Conservation (phyloP, 2,888 invertebrate genomes). For the Xanthia icteritia region DNA sequence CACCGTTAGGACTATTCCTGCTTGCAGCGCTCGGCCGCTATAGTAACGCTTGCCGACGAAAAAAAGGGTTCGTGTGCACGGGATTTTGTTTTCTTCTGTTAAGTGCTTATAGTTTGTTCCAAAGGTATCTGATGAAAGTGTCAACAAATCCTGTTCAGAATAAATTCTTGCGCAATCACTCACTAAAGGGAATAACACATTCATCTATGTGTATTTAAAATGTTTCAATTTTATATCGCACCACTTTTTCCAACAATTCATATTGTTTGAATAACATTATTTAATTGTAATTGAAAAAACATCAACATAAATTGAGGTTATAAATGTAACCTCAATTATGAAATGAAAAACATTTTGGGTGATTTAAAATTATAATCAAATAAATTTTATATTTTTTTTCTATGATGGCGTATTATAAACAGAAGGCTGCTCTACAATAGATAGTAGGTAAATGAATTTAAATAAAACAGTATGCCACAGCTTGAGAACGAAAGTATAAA, state of each 20-base stretch:
- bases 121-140: neutral
- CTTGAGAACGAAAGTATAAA: neutral
- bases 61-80: too few relatives aligned
- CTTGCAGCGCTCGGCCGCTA: too few relatives aligned
- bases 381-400: neutral
- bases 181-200: neutral
- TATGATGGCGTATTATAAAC: too few relatives aligned
- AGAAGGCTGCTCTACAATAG: neutral
- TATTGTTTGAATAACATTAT: neutral
- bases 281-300: neutral
- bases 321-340: neutral
- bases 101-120: neutral
- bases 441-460: neutral
- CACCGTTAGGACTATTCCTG: too few relatives aligned
- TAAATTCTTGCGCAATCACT: neutral
- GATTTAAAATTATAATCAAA: neutral
- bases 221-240: neutral
- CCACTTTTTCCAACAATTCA: neutral
- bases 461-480: constrained; percentile 2
- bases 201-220: neutral
- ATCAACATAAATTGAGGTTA: neutral
- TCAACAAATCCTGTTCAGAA: neutral
- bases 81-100: neutral
- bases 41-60: too few relatives aligned
- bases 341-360: neutral